Base-by-base conservation (phyloP, 2,888 invertebrate species). In the Atethmia centrago region DNA sequence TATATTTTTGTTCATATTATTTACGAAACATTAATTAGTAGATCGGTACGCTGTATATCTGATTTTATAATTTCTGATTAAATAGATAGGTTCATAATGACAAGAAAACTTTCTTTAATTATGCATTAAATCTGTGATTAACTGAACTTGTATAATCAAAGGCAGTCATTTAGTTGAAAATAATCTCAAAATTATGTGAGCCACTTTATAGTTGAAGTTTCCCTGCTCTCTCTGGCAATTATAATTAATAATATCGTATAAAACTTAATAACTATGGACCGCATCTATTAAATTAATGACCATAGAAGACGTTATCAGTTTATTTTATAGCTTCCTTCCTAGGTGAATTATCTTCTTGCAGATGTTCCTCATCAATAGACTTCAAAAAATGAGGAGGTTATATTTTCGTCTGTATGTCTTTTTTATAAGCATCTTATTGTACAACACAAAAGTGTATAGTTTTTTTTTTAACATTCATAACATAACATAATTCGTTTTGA, bases 81-180 rank as follows among this genome's bases (percentile, higher is more conserved):
- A 42, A 66, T 9, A 56, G 21, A 56, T 28, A 47, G 2, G 3
- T 40, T 28, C 28, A 5, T 71, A 31, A 56, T 66, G 7, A 7
- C 19, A 14, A 45, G 68, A 68, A 56, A 74, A 77, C 49, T 79
- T 72, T 72, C 59, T 28, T 28, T 42, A 40, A 51, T 47, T 25
- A 72, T 59, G 19, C 25, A 59, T 42, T 53, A 31, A 58, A 47
- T 42, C 25, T 10, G 8, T 55, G 45, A 73, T 79, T 55, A 79
- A 36, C 47, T 45, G 28, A 45, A 79, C 65, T 66, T 62, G 36
- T 45, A 49, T 61, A 53, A 45, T 31, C 25, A 74, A 51, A 80
- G 40, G 14, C 21, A 19, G 53, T 79, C 0, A 59, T 59, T 72
- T 56, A 67, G 21, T 51, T 66, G 61, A 66, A 65, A 80, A 47